phyloP scores from a whole-genome alignment of 2,888 invertebrate species.

The Theretra japonica region DNA sequence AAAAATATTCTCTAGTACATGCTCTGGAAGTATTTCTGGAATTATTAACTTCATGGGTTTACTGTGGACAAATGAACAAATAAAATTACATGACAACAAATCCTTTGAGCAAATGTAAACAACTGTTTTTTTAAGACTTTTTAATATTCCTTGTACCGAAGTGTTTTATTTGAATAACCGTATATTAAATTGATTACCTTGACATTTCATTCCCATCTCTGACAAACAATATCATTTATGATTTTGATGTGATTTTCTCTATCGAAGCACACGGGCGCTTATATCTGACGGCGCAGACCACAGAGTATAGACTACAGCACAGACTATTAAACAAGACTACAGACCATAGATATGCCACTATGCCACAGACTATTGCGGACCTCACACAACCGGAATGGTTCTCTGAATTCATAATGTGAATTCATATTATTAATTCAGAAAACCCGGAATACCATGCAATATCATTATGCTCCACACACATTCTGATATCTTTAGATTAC shows the following conservation, averaged over 20 bases:
- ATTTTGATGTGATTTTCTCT: background rate
- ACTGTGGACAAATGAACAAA: background rate
- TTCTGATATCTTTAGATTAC: too few relatives aligned
- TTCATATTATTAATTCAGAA: too few relatives aligned
- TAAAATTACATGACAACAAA: background rate
- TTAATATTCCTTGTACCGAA: background rate
- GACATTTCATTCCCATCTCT: conserved; percentile 26
- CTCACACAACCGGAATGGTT: too few relatives aligned
- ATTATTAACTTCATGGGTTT: conserved; percentile 59
- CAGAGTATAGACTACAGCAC: too few relatives aligned
- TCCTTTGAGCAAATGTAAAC: background rate
- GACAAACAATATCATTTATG: conserved; percentile 19
- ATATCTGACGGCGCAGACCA: too few relatives aligned
- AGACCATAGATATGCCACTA: too few relatives aligned
- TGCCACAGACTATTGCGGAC: too few relatives aligned
- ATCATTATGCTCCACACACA: too few relatives aligned
- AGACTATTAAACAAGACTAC: too few relatives aligned
- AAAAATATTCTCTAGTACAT: conserved; percentile 95
- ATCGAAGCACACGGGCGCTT: background rate
- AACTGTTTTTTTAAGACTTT: background rate
- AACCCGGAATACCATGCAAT: too few relatives aligned
- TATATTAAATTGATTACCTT: conserved; percentile 17
- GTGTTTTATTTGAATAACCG: background rate
- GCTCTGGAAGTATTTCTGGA: conserved; percentile 88
- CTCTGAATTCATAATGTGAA: too few relatives aligned